phyloP scores from a whole-genome alignment of 2,888 invertebrate genomes.

The Platerodrilus igneus region DNA sequence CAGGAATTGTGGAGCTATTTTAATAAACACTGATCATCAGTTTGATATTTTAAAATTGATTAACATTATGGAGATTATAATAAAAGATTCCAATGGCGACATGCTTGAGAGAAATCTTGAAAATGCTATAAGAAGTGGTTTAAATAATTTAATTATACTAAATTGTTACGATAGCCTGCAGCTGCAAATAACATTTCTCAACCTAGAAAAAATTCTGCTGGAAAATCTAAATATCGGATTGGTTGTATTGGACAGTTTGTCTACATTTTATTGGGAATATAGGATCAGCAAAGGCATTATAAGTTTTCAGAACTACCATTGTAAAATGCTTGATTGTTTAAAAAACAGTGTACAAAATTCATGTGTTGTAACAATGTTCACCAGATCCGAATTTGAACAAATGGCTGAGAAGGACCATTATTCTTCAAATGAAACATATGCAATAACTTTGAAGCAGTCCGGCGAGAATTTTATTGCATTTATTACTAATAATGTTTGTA shows the following conservation, averaged over 20 bases:
- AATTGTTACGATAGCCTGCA: constrained; percentile 45
- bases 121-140: constrained; percentile 34
- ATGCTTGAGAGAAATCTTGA: constrained; percentile 23
- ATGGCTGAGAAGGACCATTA: too few species aligned
- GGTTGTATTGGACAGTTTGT: constrained; percentile 50
- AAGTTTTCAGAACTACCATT: constrained; percentile 14
- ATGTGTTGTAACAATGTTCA: constrained; percentile 12
- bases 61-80: constrained; percentile 38
- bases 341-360: constrained; percentile 7
- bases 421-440: too few species aligned
- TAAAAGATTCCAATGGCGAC: constrained; percentile 30
- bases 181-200: constrained; percentile 39
- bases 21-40: constrained; percentile 52
- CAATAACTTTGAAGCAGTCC: too few species aligned
- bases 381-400: too few species aligned
- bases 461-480: too few species aligned
- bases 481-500: too few species aligned
- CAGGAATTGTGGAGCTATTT: constrained; percentile 45
- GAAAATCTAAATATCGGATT: constrained; percentile 46
- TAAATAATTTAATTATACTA: constrained; percentile 43
- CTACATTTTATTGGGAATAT: constrained; percentile 51
- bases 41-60: constrained; percentile 45
- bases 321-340: constrained; percentile 11
- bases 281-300: constrained; percentile 18
- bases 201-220: constrained; percentile 44